Evolutionary conservation across 2,797 vertebrate species (phyloP), one percentile per base, ranked within the genome.

Genomic region (Champsocephalus esox): DNA sequence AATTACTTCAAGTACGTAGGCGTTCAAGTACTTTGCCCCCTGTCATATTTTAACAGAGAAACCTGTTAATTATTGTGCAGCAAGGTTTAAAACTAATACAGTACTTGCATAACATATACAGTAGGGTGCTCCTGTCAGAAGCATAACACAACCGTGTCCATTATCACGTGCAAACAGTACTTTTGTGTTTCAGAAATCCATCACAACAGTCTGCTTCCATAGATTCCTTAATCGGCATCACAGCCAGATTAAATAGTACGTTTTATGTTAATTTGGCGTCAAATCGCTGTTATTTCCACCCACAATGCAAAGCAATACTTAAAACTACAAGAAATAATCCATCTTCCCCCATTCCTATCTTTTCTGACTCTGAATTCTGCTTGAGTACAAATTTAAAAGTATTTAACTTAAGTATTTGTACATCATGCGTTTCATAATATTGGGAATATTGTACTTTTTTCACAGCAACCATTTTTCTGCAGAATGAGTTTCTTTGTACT

Each of bases 71-170:
- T 64, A 28, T 38, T 52, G 74, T 73, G 68, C 64, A 72, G 58
- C n/a, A 41, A 24, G 32, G 13, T 72, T 70, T 59, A 49, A 79
- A 75, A 69, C 51, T 73, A 85, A 71, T 86, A 75, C 75, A 87
- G 82, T 70, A 82, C 79, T 85, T 80, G 68, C 46, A 83, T 61
- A 21, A 61, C 71, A 67, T 68, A 21, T 70, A 72, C 45, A 80
- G 66, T 4, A 66, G 66, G 69, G 64, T 82, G 51, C 65, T 77
- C 45, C 43, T 66, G 43, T 65, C 44, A 50, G 50, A 77, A 59
- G 48, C 34, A 57, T 21, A 64, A 72, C 12, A 38, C 24, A 13
- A 45, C 57, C 14, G 5, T 55, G 58, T 41, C 24, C 32, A 55
- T 12, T 12, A 57, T 49, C 45, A 50, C 68, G 73, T 78, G 56